A percentile compares a stretch with the other conserved stretches of the same genome.
Evolutionary conservation across 2,797 vertebrate species (phyloP).

Genomic region (Pantherophis alleghaniensis): DNA sequence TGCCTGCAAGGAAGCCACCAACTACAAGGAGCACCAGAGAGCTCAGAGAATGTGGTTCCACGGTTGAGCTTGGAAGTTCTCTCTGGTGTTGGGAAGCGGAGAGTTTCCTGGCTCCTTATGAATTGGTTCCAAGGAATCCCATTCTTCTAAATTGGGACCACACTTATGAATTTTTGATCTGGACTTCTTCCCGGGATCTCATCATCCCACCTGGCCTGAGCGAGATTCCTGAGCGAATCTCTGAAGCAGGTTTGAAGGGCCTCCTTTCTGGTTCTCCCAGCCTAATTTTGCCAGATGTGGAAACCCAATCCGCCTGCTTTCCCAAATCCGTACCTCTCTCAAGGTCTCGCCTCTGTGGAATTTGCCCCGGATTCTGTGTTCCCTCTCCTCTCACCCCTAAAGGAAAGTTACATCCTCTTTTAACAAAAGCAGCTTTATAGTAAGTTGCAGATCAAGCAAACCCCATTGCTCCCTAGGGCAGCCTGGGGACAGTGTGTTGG

Average conservation of each 20-base stretch:
- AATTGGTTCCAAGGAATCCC: neutral
- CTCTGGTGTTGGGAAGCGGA: neutral
- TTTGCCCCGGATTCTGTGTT: neutral
- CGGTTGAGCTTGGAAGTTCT: neutral
- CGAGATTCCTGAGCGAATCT: no score
- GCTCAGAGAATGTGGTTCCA: neutral
- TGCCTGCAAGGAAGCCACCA: neutral
- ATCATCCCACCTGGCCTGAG: neutral
- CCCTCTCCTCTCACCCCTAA: neutral
- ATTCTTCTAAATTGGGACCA: neutral
- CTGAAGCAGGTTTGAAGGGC: neutral
- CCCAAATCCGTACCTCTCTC: neutral
- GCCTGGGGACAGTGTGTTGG: slow-evolving; percentile 15
- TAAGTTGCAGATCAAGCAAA: neutral
- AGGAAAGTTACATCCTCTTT: slow-evolving; percentile 3
- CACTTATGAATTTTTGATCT: neutral
- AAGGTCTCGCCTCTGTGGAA: neutral
- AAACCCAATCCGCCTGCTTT: neutral
- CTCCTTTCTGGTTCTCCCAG: neutral
- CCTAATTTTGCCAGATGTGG: neutral
- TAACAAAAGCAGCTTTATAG: slow-evolving; percentile 16
- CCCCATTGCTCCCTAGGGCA: neutral
- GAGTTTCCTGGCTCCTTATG: neutral
- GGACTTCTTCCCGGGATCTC: neutral
- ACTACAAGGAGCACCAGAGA: neutral